Evolutionary conservation across 2,797 vertebrate species (phyloP).

Genomic region (Hippopotamyrus pictus): DNA sequence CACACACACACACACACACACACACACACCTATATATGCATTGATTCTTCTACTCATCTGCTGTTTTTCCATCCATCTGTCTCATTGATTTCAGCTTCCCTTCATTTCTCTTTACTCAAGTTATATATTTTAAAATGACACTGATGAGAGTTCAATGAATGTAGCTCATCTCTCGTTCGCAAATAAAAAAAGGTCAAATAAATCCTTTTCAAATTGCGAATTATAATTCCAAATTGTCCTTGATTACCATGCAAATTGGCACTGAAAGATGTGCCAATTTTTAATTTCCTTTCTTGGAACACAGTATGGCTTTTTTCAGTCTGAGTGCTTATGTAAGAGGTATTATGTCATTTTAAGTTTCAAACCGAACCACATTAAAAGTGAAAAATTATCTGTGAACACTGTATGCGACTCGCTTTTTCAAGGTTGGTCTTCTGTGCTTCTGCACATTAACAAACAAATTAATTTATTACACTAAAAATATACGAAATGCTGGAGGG

Average conservation of each 20-base stretch:
- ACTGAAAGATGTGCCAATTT: slow-evolving; percentile 3
- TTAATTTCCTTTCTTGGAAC: slow-evolving; percentile 2
- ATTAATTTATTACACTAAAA: neutral
- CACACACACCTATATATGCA: neutral
- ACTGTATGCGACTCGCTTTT: neutral
- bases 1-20: neutral
- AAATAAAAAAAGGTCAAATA: neutral
- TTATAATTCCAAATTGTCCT: slow-evolving; percentile 6
- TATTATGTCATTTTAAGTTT: slow-evolving; percentile 4
- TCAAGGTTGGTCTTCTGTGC: neutral
- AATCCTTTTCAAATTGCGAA: slow-evolving; percentile 1
- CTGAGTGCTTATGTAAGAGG: neutral
- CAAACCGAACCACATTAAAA: neutral
- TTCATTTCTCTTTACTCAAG: neutral
- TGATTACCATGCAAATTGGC: slow-evolving; percentile 11
- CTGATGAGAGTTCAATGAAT: neutral
- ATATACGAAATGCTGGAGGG: neutral
- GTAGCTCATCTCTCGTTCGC: neutral
- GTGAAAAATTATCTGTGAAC: neutral
- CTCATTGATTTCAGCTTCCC: neutral
- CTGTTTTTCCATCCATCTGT: neutral
- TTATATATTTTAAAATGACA: neutral
- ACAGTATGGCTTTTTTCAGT: neutral
- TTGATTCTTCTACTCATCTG: neutral
- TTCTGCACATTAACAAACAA: neutral